Evolutionary conservation across 2,113 vertebrate genomes (phyloP), one percentile per base, ranked within the genome.

Genomic region (Callospermophilus lateralis): DNA sequence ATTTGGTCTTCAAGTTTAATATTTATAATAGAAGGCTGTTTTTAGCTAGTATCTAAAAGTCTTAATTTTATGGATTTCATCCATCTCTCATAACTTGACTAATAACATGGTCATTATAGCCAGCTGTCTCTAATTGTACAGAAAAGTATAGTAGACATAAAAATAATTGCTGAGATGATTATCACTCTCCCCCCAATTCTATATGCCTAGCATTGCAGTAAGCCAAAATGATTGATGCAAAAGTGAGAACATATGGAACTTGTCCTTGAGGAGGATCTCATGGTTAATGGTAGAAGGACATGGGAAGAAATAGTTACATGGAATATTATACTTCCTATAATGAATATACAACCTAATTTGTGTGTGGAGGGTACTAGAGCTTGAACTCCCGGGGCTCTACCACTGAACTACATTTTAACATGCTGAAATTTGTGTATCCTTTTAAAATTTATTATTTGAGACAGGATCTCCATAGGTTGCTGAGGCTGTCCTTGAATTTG

Each of bases 161-260:
- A 92, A 92, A 73, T 92, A 86, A 81, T 87, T 90, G 48, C 55
- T 87, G 81, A 93, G 55, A 26, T 95, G 34, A 83, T 81, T 91
- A 63, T 16, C 19, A 72, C 8, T 28, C 55, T 61, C 6, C 51
- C 24, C 34, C 20, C 61, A 81, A 51, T 73, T 94, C 61, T 85
- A 0, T 90, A 28, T 81, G 30, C 61, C 78, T 94, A 72, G 32
- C 4, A 70, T 87, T 92, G 51, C 94, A 42, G 1, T 65, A 70
- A 86, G 28, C 34, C 95, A 37, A 80, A 92, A 74, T 42, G 42
- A 70, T 70, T 77, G 65, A 61, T 93, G 61, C 42, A 93, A 84
- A 96, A 58, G n/a, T 90, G 30, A 65, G 81, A 79, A 79, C 4
- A 74, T 74, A 34, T 26, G 84, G 48, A 58, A 48, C 9, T 70